Base-by-base conservation (phyloP, 2,113 vertebrate species). In the Rhynchomys soricoides region DNA sequence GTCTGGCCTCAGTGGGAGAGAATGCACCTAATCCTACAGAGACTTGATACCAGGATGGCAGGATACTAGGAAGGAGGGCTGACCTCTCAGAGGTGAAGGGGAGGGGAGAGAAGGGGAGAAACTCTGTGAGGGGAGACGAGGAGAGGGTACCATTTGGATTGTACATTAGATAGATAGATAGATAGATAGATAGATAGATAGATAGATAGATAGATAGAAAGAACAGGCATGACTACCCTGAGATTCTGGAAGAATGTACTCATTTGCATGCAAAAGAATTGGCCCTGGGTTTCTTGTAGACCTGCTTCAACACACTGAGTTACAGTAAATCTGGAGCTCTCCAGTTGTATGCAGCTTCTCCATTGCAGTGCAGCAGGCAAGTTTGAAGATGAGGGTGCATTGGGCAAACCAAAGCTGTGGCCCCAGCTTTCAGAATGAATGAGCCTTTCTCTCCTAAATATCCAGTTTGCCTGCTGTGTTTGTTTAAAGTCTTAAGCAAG, bases 231-330 rank as follows among this genome's bases (percentile, higher is more conserved):
- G n/a, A 21, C 21, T 34, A 57, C 29, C 57, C 57, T 48, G 34
- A 71, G 34, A 79, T 26, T 45, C 43, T 12, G 6, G 68, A 43
- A 55, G 59, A 92, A 75, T n/a, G 73, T 85, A 68, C 52, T 9
- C 19, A 94, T 89, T 75, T 86, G 24, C 34, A 45, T 68, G 7
- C 22, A 94, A 92, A 90, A 85, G 71, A 96, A 62, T 77, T 55
- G 21, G 71, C 92, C 45, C 75, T 82, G 77, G 26, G 93, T 43
- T 71, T 90, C 45, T 91, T 71, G 17, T 90, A 92, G 45, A 73
- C 15, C 43, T 92, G 29, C 68, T 95, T 92, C 70, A 95, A 94
- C 89, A 92, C 90, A 74, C 50, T 79, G 89, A 93, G 71, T 85
- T 81, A 40, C 77, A 94, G 5, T 55, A 45, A 77, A 50, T 50